These are phyloP conservation scores for Astreopora myriophthalma DNA, from an alignment of 64 coral and sea anemone genomes.

Conservation along the genomic window DNA sequence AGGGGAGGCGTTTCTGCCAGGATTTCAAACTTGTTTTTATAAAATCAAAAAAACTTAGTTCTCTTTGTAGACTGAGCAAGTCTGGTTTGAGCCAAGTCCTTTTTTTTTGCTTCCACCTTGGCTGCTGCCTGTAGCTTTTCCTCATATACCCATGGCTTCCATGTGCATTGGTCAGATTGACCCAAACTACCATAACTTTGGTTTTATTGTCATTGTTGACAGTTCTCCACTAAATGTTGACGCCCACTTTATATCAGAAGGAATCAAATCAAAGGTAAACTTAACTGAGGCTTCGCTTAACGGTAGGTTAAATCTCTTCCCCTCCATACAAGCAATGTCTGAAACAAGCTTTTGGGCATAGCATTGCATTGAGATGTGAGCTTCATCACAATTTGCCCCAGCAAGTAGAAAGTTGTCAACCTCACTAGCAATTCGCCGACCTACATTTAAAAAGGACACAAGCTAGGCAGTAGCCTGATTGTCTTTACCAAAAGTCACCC, in stretches of 20 bases:
- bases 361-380: background rate
- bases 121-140: background rate
- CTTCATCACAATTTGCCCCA: background rate
- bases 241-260: conserved; percentile 65
- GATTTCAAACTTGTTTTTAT: conserved; percentile 28
- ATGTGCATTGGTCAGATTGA: background rate
- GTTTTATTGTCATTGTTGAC: background rate
- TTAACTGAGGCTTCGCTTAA: background rate
- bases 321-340: background rate
- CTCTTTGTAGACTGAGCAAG: conserved; percentile 27
- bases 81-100: background rate
- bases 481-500: too few species aligned
- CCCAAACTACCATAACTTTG: background rate
- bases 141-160: conserved; percentile 17
- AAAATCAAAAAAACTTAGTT: background rate
- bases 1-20: conserved; percentile 50
- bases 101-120: background rate
- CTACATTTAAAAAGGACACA: background rate
- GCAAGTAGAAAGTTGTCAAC: background rate
- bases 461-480: too few species aligned
- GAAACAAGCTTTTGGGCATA: background rate
- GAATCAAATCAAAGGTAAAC: background rate
- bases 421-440: background rate
- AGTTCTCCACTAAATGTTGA: conserved; percentile 51
- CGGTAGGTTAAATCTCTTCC: background rate